These are phyloP conservation scores for Erannis defoliaria DNA, from an alignment of 2,888 invertebrate genomes.

Conservation along the genomic window DNA sequence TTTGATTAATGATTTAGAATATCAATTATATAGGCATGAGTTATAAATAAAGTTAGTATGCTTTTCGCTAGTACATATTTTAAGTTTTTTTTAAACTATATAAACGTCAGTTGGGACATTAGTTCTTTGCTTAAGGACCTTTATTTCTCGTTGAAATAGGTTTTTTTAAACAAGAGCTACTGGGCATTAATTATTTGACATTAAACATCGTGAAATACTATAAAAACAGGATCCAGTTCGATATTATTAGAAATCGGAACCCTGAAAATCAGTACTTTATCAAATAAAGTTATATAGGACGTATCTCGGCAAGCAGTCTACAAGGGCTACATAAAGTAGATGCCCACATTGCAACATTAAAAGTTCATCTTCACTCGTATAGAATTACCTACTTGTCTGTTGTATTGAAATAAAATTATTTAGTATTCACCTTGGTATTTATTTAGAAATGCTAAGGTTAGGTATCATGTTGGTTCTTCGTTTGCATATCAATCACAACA, in stretches of 20 bases:
- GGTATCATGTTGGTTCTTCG: constrained; percentile 15
- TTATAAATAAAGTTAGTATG: too few species aligned
- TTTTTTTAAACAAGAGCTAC: too few species aligned
- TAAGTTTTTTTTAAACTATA: too few species aligned
- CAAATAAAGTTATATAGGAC: neutral
- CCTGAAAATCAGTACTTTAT: too few species aligned
- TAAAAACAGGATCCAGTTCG: neutral
- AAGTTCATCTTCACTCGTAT: constrained; percentile 25
- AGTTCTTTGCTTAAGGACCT: too few species aligned
- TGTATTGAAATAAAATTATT: constrained; percentile 24
- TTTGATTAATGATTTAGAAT: too few species aligned
- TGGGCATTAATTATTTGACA: too few species aligned
- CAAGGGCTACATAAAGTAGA: constrained; percentile 5
- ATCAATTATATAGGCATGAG: too few species aligned
- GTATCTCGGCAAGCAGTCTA: neutral
- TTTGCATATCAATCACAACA: constrained; percentile 19
- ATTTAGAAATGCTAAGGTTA: constrained; percentile 45
- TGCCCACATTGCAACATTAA: constrained; percentile 16
- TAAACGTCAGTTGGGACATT: too few species aligned
- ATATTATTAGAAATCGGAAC: too few species aligned
- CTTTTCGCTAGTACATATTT: too few species aligned
- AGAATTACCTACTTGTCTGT: constrained; percentile 8
- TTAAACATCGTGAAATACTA: neutral
- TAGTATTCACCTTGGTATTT: constrained; percentile 43
- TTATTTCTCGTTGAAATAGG: too few species aligned